phyloP scores from a whole-genome alignment of 2,797 vertebrate species.

The Apodemus agrarius region DNA sequence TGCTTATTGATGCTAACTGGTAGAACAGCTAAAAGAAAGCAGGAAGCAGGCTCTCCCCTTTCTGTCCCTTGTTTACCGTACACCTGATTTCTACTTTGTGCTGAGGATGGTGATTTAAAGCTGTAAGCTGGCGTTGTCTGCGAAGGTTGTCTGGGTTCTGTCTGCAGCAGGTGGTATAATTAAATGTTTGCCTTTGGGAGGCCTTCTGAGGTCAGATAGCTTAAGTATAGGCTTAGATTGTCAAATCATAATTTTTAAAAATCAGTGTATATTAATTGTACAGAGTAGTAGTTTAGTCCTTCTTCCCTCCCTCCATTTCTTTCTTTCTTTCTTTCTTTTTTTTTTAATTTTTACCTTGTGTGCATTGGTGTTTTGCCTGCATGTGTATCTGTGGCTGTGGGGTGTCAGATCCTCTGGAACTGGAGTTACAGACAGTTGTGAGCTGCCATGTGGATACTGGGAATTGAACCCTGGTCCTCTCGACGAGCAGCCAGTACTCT shows the following conservation, averaged over 20 bases:
- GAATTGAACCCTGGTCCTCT: not conserved
- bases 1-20: not conserved
- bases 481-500: not conserved
- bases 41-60: not conserved
- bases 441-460: not conserved
- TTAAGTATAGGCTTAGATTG: not conserved
- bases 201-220: constrained; percentile 31
- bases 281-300: not conserved
- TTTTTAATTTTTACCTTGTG: not conserved
- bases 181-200: constrained; percentile 32
- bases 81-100: not conserved
- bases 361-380: not conserved
- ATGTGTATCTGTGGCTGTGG: not conserved
- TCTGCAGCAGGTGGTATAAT: constrained; percentile 44
- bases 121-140: not conserved
- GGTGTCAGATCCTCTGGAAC: not conserved
- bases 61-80: not conserved
- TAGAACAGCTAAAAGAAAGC: not conserved
- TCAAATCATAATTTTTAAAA: constrained; percentile 20
- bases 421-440: not conserved
- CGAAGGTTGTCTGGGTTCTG: not conserved
- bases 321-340: not conserved
- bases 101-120: not conserved
- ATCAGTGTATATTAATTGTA: not conserved
- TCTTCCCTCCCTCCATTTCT: not conserved